Base-by-base conservation (phyloP, 2,888 invertebrate species). In the Matsumyia berberina region DNA sequence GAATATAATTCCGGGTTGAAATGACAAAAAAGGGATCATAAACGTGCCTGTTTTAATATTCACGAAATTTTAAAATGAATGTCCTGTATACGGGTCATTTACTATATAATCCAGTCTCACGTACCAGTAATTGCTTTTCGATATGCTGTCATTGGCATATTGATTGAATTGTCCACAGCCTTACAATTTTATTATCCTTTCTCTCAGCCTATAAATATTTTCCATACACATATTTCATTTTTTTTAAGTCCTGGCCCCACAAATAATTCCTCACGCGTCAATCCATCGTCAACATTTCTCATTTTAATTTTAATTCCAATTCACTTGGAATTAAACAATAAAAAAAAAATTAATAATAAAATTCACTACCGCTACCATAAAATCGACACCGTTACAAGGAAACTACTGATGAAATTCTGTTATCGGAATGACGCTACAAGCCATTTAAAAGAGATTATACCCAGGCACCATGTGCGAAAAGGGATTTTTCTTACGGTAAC, bases 121-220 rank as follows among this genome's bases (percentile, higher is more conserved):
- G 24, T 31, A 24, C 11, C 39, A 51, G n/a, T 76, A 76, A 76
- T 67, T 76, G 58, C 33, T 76, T 76, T 76, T 76, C 33, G 66
- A 67, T 64, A 33, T 42, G 66, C 64, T 74, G 64, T 74, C 57
- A 58, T 8, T 58, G 57, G 46, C 58, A 76, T 66, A 58, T 76
- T 76, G 76, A 66, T 58, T 76, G 57, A 74, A 64, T 46, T 51
- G 49, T 31, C 37, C 33, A 19, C 49, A 17, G 33, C 37, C 46
- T 37, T 46, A 35, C 33, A 67, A 58, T 53, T 11, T 53, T 8
- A 76, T 57, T 24, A 70, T 70, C 46, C 37, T 57, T 44, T 53
- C 24, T 35, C 58, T 39, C 35, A 8, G 17, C 17, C 12, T 8
- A 49, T 62, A 35, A 64, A 55, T 55, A 42, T 64, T 55, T 15